Base-by-base conservation (phyloP, 2,888 invertebrate genomes). In the Drosophila austrosaltans region DNA sequence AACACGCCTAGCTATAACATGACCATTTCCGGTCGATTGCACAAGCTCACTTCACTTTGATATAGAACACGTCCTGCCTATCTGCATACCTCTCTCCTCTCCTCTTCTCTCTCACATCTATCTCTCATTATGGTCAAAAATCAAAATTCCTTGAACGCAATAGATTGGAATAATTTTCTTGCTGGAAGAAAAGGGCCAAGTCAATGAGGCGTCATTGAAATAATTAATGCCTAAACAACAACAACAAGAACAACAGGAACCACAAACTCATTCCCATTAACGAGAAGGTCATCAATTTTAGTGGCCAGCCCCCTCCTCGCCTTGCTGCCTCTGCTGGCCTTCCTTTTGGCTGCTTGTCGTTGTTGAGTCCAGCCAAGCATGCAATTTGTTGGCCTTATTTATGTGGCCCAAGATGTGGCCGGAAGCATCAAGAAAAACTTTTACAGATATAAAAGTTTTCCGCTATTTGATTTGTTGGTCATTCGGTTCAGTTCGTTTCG, bases 381-480 rank as follows among this genome's bases (percentile, higher is more conserved):
- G 82, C 84, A 84, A 87, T 85, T 87, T 85, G 80, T 72, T 67
- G 65, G 53, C 16, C 76, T 82, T 85, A 87, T 85, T 85, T 85
- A 85, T 85, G 86, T 67, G 75, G 59, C 73, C 74, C 85, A 74
- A 84, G 81, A 72, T 69, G 69, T 62, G 30, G 22, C 30, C 54
- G 87, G 78, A 82, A 79, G 66, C 67, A 66, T 77, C 70, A 76
- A 69, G 79, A 85, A 79, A 85, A 85, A 87, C 79, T 85, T 72
- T 72, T 74, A 77, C 76, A 78, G 57, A 82, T 87, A 87, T 87
- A 85, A 85, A 85, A 85, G 78, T 85, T 87, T 85, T 79, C 83
- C 81, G 86, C 86, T 79, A 68, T 79, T 85, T 87, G 86, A 81
- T 85, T 87, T 82, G 87, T 85, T 78, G 87, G 81, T 72, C 81